These are phyloP conservation scores for Natator depressus DNA, from an alignment of 2,113 vertebrate species.

Conservation along the genomic window DNA sequence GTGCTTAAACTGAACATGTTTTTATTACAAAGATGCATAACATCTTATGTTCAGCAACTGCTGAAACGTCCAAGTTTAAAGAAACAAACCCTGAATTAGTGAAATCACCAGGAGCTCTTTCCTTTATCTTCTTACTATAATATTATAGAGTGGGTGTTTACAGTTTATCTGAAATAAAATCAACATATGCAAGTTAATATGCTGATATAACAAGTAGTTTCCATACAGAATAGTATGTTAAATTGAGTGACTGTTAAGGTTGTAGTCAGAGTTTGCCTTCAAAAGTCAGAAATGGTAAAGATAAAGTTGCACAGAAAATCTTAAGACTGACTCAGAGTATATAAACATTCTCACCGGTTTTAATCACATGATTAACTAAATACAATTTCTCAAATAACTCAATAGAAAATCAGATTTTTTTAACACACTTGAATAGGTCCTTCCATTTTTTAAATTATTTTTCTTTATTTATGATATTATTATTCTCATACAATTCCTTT, in stretches of 20 bases:
- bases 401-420: background rate
- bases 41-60: background rate
- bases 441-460: background rate
- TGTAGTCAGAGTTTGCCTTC: background rate
- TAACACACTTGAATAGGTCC: background rate
- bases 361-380: background rate
- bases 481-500: background rate
- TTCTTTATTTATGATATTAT: background rate
- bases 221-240: background rate
- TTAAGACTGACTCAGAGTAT: background rate
- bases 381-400: background rate
- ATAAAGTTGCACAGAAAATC: background rate
- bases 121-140: background rate
- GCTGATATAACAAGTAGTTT: background rate
- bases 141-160: background rate
- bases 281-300: background rate
- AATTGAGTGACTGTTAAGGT: background rate
- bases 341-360: background rate
- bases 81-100: background rate
- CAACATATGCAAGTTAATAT: background rate
- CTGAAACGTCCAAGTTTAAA: background rate
- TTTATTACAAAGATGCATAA: slow-evolving; percentile 35
- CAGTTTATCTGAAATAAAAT: background rate
- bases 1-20: slow-evolving; percentile 28
- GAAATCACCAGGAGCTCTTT: background rate